Evolutionary conservation across 2,797 vertebrate species (phyloP).

Genomic region (Girardinus metallicus): DNA sequence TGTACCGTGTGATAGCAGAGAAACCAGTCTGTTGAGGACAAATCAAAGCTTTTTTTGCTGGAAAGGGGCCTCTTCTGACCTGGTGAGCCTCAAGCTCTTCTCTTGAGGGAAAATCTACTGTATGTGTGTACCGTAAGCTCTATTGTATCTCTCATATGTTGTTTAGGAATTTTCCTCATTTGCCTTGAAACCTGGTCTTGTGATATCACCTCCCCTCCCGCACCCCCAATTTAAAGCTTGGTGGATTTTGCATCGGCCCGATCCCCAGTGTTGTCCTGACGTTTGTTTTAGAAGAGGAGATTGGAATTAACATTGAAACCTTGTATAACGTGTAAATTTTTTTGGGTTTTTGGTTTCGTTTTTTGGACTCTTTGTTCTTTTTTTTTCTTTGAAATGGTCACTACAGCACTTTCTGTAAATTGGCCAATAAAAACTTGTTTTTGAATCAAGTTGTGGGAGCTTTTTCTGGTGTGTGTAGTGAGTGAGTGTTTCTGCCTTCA

Average conservation of each 20-base stretch:
- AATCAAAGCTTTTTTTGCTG: constrained; percentile 16
- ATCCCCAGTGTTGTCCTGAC: constrained; percentile 69
- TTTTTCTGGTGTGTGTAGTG: constrained; percentile 25
- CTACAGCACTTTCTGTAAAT: constrained; percentile 84
- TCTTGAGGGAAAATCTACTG: constrained; percentile 51
- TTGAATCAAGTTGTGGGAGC: constrained; percentile 65
- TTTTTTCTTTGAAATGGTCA: constrained; percentile 80
- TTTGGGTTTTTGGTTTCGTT: constrained; percentile 61
- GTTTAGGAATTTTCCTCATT: constrained; percentile 69
- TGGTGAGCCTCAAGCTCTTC: constrained; percentile 35
- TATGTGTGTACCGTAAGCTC: constrained; percentile 69
- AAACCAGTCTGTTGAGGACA: constrained; percentile 7
- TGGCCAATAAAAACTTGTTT: constrained; percentile 85
- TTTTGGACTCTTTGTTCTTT: constrained; percentile 74
- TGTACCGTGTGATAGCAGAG: constrained; percentile 12
- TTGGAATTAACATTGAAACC: constrained; percentile 67
- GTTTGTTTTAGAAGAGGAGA: constrained; percentile 72
- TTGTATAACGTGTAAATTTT: constrained; percentile 77
- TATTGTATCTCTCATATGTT: constrained; percentile 67
- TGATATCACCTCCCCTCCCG: constrained; percentile 51
- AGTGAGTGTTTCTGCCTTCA: not conserved
- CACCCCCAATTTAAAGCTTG: constrained; percentile 31
- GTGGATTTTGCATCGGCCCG: constrained; percentile 68
- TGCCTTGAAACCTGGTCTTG: constrained; percentile 74
- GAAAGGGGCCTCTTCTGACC: constrained; percentile 17